phyloP scores from a whole-genome alignment of 2,797 vertebrate species.

The Cossypha polioptera region DNA sequence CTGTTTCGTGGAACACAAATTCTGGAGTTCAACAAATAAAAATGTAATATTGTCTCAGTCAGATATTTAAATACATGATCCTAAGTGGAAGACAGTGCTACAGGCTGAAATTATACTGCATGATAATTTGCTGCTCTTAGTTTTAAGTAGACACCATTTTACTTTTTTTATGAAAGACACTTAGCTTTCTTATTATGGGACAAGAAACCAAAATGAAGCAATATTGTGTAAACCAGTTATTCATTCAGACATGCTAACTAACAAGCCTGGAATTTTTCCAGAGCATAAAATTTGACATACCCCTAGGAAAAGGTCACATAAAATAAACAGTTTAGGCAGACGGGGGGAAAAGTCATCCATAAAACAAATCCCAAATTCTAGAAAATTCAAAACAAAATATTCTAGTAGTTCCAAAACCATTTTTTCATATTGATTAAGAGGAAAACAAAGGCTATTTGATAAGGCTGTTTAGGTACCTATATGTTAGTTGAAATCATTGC shows the following conservation, averaged over 20 bases:
- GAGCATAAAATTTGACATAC: neutral
- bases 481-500: neutral
- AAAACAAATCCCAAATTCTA: neutral
- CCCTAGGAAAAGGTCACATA: neutral
- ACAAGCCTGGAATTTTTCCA: neutral
- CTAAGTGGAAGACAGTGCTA: neutral
- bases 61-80: neutral
- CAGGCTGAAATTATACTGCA: neutral
- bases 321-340: neutral
- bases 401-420: neutral
- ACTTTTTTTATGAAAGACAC: neutral
- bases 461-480: neutral
- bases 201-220: neutral
- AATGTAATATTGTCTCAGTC: neutral
- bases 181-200: neutral
- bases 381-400: neutral
- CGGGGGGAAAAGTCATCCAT: fast-evolving
- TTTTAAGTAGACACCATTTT: neutral
- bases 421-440: neutral
- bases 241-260: neutral
- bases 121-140: neutral
- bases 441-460: neutral
- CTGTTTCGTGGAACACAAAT: neutral
- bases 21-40: neutral
- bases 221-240: neutral